phyloP scores from a whole-genome alignment of 1,140 invertebrate species.

The Drosophila bipectinata region DNA sequence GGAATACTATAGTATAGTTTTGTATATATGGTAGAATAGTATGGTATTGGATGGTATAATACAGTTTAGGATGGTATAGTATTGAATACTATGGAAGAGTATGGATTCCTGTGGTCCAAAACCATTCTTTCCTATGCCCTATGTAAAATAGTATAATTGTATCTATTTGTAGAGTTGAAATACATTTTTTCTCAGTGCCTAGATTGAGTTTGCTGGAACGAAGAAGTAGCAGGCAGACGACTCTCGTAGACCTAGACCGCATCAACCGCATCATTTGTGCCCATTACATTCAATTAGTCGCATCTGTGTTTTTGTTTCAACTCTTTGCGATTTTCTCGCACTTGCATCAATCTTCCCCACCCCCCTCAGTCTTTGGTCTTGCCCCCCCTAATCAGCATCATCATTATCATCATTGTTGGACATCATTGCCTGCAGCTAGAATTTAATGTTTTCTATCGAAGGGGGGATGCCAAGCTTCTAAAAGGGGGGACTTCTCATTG shows the following conservation, averaged over 20 bases:
- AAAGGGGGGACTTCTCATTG: background rate
- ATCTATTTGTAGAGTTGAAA: too few relatives aligned
- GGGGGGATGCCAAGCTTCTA: slow-evolving; percentile 12
- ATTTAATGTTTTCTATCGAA: slow-evolving; percentile 20
- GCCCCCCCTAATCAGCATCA: slow-evolving; percentile 35
- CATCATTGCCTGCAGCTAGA: slow-evolving; percentile 35
- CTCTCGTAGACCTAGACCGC: slow-evolving; percentile 32
- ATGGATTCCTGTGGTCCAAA: too few relatives aligned
- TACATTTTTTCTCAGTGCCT: slow-evolving; percentile 1
- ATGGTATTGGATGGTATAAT: too few relatives aligned
- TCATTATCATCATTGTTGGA: slow-evolving; percentile 39
- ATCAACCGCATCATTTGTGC: slow-evolving; percentile 73
- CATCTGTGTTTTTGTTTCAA: slow-evolving; percentile 64
- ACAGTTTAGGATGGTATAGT: too few relatives aligned
- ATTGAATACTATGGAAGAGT: too few relatives aligned
- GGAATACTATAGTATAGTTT: too few relatives aligned
- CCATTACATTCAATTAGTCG: slow-evolving; percentile 80
- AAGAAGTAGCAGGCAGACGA: background rate
- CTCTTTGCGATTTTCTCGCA: slow-evolving; percentile 71
- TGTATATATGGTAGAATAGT: too few relatives aligned
- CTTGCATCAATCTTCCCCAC: slow-evolving; percentile 36
- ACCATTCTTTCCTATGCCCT: too few relatives aligned
- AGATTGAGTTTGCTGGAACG: slow-evolving; percentile 6
- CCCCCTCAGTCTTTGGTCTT: background rate
- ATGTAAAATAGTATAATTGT: too few relatives aligned